phyloP scores from a whole-genome alignment of 1,140 invertebrate species.

The Gryllus bimaculatus region DNA sequence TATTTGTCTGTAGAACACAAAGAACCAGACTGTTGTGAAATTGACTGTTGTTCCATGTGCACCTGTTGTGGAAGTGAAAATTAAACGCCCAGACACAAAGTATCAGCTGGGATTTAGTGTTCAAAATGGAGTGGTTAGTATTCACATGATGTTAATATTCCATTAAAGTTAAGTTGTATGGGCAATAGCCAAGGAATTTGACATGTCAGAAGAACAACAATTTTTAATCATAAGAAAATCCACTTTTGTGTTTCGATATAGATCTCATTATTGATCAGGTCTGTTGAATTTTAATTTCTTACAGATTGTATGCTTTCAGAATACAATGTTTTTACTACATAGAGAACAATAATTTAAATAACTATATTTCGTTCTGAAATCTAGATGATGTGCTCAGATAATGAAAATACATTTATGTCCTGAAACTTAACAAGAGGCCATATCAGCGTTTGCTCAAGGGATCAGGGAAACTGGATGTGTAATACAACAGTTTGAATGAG shows the following conservation, averaged over 20 bases:
- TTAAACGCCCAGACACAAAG: conserved; percentile 97
- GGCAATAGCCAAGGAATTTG: background rate
- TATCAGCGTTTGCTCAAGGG: too few species aligned
- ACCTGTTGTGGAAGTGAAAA: conserved; percentile 99
- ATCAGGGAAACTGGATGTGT: too few species aligned
- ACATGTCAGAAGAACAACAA: background rate
- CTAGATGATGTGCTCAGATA: too few species aligned
- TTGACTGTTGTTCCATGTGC: conserved; percentile 97
- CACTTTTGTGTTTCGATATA: background rate
- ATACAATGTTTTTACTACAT: too few species aligned
- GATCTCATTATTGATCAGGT: background rate
- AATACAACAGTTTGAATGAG: too few species aligned
- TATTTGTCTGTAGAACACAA: conserved; percentile 60
- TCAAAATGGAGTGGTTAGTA: conserved; percentile 95
- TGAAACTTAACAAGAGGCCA: too few species aligned
- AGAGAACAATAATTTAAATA: too few species aligned
- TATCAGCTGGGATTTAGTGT: conserved; percentile 99
- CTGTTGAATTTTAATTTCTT: background rate
- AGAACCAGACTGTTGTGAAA: conserved; percentile 95
- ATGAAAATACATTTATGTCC: too few species aligned
- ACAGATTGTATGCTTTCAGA: too few species aligned
- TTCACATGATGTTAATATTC: background rate
- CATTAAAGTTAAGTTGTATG: background rate
- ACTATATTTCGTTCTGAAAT: too few species aligned
- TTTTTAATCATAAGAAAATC: background rate